Evolutionary conservation across 2,797 vertebrate genomes (phyloP).

Genomic region (Pachyuromys duprasi): DNA sequence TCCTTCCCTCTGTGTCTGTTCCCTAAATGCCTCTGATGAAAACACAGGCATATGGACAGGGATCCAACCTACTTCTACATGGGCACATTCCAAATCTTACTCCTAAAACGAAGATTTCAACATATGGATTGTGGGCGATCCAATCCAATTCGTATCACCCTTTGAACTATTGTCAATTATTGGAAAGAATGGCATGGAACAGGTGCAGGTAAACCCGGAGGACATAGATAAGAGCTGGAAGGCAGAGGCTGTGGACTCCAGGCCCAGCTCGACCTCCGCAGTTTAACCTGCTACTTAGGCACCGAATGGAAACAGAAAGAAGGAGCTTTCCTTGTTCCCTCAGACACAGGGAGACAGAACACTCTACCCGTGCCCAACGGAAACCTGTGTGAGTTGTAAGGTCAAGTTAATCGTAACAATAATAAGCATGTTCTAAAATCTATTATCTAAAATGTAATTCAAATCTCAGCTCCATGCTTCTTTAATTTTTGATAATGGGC

Average conservation of each 20-base stretch:
- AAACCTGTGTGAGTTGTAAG: constrained; percentile 61
- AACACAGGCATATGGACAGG: background rate
- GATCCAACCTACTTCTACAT: background rate
- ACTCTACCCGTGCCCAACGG: background rate
- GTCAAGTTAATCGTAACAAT: constrained; percentile 75
- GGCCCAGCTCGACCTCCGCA: background rate
- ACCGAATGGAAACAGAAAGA: background rate
- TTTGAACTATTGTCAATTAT: background rate
- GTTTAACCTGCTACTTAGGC: background rate
- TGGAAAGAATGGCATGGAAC: background rate
- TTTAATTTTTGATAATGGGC: constrained; percentile 83
- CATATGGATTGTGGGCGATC: background rate
- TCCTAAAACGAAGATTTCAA: background rate
- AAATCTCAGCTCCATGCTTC: constrained; percentile 76
- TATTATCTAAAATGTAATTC: constrained; percentile 81
- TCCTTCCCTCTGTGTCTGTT: background rate
- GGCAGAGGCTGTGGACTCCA: background rate
- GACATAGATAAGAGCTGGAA: background rate
- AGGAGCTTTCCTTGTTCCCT: background rate
- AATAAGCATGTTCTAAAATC: constrained; percentile 76
- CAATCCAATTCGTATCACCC: background rate
- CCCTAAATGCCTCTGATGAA: background rate
- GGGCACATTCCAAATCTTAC: background rate
- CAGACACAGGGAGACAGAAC: background rate
- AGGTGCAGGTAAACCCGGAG: background rate